Percentiles rank a stretch among this genome's conserved stretches.
Conservation (phyloP, 2,113 vertebrate species). For the Centropristis striata region DNA sequence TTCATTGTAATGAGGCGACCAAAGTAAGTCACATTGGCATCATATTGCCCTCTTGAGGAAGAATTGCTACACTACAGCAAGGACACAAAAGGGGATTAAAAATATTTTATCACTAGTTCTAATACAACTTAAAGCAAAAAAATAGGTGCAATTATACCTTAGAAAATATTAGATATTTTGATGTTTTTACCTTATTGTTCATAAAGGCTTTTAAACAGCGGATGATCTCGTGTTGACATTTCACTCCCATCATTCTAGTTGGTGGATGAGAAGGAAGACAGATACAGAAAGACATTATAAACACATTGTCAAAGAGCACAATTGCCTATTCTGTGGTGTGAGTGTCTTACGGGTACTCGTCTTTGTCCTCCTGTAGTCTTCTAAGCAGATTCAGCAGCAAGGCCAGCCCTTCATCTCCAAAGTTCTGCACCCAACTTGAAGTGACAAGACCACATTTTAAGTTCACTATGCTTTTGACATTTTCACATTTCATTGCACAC, state of each 20-base stretch:
- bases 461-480: not conserved
- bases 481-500: not conserved
- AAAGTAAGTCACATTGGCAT: not conserved
- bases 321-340: not conserved
- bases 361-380: slow-evolving; percentile 90
- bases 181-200: slow-evolving; percentile 91
- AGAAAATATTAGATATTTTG: not conserved
- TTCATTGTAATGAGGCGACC: not conserved
- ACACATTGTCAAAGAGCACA: not conserved
- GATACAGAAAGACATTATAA: slow-evolving; percentile 9
- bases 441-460: slow-evolving; percentile 12
- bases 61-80: slow-evolving; percentile 1
- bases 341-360: slow-evolving; percentile 86
- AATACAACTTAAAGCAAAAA: not conserved
- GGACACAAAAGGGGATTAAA: not conserved
- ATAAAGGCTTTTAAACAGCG: slow-evolving; percentile 94
- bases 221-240: slow-evolving; percentile 92
- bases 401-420: slow-evolving; percentile 90
- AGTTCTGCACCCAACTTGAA: slow-evolving; percentile 93
- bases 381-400: slow-evolving; percentile 88
- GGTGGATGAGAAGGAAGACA: slow-evolving; percentile 15
- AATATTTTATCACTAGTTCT: not conserved
- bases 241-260: slow-evolving; percentile 73
- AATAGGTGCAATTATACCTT: not conserved
- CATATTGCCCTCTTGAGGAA: slow-evolving; percentile 43